Base-by-base conservation (phyloP, 2,113 vertebrate genomes). In the Brachypodius melanocephalos region DNA sequence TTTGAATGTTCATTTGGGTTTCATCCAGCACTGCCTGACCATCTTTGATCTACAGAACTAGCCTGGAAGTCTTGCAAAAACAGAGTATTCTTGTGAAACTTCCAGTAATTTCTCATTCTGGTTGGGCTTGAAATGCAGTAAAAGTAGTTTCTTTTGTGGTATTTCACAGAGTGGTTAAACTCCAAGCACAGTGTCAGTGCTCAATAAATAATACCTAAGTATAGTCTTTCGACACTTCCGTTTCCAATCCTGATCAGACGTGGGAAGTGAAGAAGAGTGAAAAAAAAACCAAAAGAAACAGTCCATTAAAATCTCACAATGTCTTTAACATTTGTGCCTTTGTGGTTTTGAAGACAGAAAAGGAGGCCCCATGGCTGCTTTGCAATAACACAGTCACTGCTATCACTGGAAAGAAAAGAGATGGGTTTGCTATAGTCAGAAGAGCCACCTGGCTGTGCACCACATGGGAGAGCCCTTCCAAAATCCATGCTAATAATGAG, bases 31-130 rank as follows among this genome's bases (percentile, higher is more conserved):
- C 62, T 86, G 68, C 28, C 66, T 89, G 71, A 89, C 74, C 67
- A 80, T 65, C 46, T 96, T 96, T 95, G 84, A 89, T 92, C 74
- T 83, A 68, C 55, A 88, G 58, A 92, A 85, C 48, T 85, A 83
- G 85, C 48, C 71, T 91, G 67, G 38, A 94, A 85, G 45, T 9
- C 75, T 92, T 91, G 89, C 72, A 96, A 80, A 94, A 93, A 71
- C 38, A 45, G 66, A 34, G 63, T 93, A 84, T 88, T 97, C 85
- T 90, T 94, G 67, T 92, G 84, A 92, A 97, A 92, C 46, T 95
- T 95, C 75, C 82, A 93, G 89, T 85, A 95, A 93, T 85, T 92
- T 92, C n/a, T 89, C 54, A 43, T 87, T 92, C 61, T 92, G 59
- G 32, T 95, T 3, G 22, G 59, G 36, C 15, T 85, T 89, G 81